Evolutionary conservation across 2,797 vertebrate genomes (phyloP).

Genomic region (Carcharodon carcharias): DNA sequence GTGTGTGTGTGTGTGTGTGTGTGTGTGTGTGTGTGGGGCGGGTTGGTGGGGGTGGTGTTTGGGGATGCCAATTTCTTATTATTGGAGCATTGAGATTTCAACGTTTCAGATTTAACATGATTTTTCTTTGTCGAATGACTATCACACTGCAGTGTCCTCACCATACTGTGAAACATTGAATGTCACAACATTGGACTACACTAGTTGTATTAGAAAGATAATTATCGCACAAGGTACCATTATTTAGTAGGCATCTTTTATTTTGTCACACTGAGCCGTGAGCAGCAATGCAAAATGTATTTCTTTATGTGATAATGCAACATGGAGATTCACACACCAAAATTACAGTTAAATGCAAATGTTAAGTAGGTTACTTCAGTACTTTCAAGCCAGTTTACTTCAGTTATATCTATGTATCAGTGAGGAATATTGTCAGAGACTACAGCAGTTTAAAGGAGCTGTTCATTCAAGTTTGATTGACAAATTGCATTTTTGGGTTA

Average conservation of each 20-base stretch:
- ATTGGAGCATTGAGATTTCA: background rate
- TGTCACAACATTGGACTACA: background rate
- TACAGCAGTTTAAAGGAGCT: background rate
- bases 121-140: background rate
- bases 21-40: too few relatives aligned
- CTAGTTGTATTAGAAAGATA: background rate
- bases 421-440: background rate
- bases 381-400: background rate
- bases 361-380: background rate
- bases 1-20: too few relatives aligned
- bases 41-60: too few relatives aligned
- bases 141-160: background rate
- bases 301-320: background rate
- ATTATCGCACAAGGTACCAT: background rate
- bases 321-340: background rate
- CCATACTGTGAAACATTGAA: background rate
- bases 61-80: background rate
- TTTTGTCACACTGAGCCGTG: background rate
- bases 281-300: background rate
- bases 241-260: background rate
- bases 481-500: background rate
- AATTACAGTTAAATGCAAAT: background rate
- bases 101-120: background rate
- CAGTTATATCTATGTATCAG: background rate
- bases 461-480: background rate